Evolutionary conservation across 92 coral and sea anemone species (phyloP), one percentile per base, ranked within the genome.

Genomic region (Phenganax marumi): DNA sequence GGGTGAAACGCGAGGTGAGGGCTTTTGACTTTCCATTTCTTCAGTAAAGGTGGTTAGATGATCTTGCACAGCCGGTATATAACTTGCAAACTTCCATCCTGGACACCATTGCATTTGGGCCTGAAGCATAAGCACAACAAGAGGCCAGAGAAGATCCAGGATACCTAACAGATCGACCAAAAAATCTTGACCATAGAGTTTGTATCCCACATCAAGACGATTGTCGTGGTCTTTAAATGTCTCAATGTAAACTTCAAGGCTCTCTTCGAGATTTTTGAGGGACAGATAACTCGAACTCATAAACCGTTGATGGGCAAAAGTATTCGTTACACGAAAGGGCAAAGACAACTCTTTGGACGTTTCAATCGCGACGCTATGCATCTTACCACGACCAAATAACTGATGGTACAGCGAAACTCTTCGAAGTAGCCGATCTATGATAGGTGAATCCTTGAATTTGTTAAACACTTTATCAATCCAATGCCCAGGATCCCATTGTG

Each of bases 341-440:
- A 71, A 51, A 0, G 10, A 16, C 54, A 71, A 10, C 39, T 71
- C 76, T 14, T 71, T 71, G 8, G 76, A 16, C 16, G 76, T 43
- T 55, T 71, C 76, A 10, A 47, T 12, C 12, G 76, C 76, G 12
- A 71, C 76, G 17, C 55, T 71, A n/a, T 71, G 76, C 76, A 71
- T 71, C 76, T 71, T 71, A 3, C 76, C 55, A 71, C 48, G 76
- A 12, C 76, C 39, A 51, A 71, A 71, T 26, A 46, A 19, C 8
- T 46, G 56, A 23, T 66, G 73, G 22, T 66, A 66, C 12, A 66
- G 23, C 6, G 9, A 25, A 23, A 6, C 24, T 16, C 73, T 66
- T 23, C 24, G 43, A 23, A 66, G 33, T 43, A 66, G 22, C 12
- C 73, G 23, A 23, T 23, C 22, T 25, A 66, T 43, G 51, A 54